Evolutionary conservation across 2,888 invertebrate species (phyloP).

Genomic region (Amphipyra berbera): DNA sequence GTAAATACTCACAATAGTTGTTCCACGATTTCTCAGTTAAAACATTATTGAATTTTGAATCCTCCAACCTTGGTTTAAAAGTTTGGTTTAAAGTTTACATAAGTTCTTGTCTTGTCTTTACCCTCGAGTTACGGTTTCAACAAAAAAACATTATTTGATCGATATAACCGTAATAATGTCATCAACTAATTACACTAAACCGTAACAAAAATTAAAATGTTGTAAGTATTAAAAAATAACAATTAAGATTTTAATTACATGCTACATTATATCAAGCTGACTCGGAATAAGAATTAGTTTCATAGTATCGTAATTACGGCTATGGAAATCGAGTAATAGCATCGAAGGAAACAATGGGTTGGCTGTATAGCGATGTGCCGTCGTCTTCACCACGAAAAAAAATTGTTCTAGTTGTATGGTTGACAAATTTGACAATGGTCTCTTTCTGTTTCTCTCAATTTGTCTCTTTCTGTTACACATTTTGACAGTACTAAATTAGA

Average conservation of each 20-base stretch:
- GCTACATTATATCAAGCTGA: constrained; percentile 34
- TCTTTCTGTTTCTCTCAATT: no score
- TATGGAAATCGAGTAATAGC: constrained; percentile 32
- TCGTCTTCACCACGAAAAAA: constrained; percentile 12
- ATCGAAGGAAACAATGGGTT: constrained; percentile 43
- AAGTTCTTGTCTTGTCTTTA: no score
- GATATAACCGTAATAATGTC: constrained; percentile 15
- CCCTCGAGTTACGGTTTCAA: no score
- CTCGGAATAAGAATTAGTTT: constrained; percentile 19
- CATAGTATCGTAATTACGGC: constrained; percentile 37
- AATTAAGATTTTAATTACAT: constrained; percentile 42
- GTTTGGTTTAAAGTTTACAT: background rate
- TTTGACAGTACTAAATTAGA: no score
- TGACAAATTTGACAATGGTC: no score
- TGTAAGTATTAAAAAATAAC: constrained; percentile 30
- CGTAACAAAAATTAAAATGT: constrained; percentile 22
- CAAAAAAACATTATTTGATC: constrained; percentile 19
- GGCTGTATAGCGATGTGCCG: constrained; percentile 20
- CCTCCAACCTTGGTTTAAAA: no score
- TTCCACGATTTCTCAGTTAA: background rate
- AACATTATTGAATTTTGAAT: background rate
- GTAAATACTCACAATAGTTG: background rate
- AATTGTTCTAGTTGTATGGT: constrained; percentile 17
- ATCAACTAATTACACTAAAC: constrained; percentile 21
- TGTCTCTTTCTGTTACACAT: no score